Percentiles rank a stretch among this genome's conserved stretches.
Conservation (phyloP, 2,888 invertebrate genomes). For the Leuctra nigra region DNA sequence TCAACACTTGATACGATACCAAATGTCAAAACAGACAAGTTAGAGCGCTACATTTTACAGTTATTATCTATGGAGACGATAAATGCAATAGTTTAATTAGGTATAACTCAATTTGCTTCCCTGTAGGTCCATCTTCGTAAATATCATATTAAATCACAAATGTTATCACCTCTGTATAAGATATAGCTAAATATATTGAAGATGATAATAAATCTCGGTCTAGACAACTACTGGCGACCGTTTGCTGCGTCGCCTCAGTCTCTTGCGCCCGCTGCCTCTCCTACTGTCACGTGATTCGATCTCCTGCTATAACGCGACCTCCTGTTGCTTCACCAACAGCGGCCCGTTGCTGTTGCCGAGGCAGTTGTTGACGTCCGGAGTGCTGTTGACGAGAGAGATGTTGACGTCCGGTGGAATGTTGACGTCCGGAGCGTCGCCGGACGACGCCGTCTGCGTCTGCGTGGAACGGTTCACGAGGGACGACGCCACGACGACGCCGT, state of each 20-base stretch:
- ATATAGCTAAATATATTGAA: too few species aligned
- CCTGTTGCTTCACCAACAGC: constrained; percentile 9
- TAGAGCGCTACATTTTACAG: too few species aligned
- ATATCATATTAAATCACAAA: too few species aligned
- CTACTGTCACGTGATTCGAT: neutral
- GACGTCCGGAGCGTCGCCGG: neutral
- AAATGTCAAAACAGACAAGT: too few species aligned
- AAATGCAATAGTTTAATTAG: too few species aligned
- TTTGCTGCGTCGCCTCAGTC: neutral
- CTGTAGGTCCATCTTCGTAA: too few species aligned
- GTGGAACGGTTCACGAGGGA: constrained; percentile 23
- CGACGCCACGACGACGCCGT: neutral
- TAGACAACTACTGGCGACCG: constrained; percentile 30
- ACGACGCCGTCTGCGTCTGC: constrained; percentile 8
- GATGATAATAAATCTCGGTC: too few species aligned
- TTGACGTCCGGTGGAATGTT: neutral
- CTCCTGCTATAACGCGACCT: constrained; percentile 16
- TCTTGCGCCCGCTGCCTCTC: neutral
- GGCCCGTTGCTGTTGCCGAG: constrained; percentile 19
- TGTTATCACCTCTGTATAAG: too few species aligned
- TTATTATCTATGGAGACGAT: too few species aligned
- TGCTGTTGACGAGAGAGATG: neutral
- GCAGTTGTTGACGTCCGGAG: neutral
- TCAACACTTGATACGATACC: too few species aligned
- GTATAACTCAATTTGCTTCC: too few species aligned